Evolutionary conservation across 2,888 invertebrate species (phyloP).

Genomic region (Thecophora atra): DNA sequence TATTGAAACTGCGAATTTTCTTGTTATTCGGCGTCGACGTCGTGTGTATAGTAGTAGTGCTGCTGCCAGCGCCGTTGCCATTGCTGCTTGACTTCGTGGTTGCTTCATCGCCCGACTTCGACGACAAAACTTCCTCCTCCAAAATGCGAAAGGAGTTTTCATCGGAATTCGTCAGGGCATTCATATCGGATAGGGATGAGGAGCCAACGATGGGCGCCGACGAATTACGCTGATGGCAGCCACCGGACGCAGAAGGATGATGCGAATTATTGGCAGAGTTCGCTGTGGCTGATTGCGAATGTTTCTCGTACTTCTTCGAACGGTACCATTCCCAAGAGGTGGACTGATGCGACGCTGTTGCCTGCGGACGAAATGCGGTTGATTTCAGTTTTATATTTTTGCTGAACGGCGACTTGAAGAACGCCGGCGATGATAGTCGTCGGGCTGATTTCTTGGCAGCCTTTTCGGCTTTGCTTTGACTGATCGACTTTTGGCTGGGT

Average conservation of each 20-base stretch:
- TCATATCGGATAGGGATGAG: constrained; percentile 60
- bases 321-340: constrained; percentile 67
- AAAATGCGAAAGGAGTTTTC: constrained; percentile 62
- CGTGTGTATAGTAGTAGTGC: constrained; percentile 53
- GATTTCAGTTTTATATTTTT: constrained; percentile 62
- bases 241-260: constrained; percentile 39
- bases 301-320: constrained; percentile 53
- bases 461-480: background rate
- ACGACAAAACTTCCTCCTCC: constrained; percentile 58
- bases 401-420: constrained; percentile 69
- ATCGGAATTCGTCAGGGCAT: constrained; percentile 57
- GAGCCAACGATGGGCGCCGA: constrained; percentile 51
- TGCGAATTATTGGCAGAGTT: constrained; percentile 36
- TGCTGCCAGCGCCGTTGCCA: constrained; percentile 51
- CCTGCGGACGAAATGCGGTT: constrained; percentile 37
- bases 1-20: constrained; percentile 74
- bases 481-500: background rate
- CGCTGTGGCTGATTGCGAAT: constrained; percentile 30
- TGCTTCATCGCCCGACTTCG: constrained; percentile 42
- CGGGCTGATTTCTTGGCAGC: constrained; percentile 65
- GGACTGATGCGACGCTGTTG: constrained; percentile 58
- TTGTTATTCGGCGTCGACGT: constrained; percentile 70
- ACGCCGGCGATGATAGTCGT: constrained; percentile 71
- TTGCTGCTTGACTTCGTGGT: constrained; percentile 36
- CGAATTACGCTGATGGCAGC: constrained; percentile 40